These are phyloP conservation scores for Pygoscelis adeliae DNA, from an alignment of 2,113 vertebrate genomes.

Conservation along the genomic window DNA sequence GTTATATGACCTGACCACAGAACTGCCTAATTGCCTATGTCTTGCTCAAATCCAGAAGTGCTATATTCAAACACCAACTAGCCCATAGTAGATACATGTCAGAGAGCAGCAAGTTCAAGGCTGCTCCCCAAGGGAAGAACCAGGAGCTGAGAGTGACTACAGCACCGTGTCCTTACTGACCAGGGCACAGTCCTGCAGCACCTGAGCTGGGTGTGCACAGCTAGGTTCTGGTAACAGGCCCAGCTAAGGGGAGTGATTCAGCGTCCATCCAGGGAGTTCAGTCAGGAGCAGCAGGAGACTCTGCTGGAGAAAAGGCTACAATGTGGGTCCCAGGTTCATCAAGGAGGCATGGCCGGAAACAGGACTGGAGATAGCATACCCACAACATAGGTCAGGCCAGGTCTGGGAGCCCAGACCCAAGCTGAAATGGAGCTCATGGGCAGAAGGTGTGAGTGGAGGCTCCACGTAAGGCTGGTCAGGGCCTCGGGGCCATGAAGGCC, in stretches of 20 bases:
- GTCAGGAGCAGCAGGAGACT: neutral
- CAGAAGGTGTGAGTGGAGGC: neutral
- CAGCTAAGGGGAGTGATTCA: neutral
- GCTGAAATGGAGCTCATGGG: neutral
- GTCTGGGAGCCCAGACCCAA: neutral
- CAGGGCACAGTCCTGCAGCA: neutral
- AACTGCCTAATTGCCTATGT: neutral
- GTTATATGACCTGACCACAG: neutral
- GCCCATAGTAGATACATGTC: too few relatives aligned
- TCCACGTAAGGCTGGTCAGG: neutral
- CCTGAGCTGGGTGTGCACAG: neutral
- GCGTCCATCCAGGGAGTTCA: neutral
- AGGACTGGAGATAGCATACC: neutral
- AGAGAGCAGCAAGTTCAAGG: neutral
- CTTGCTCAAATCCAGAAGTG: neutral
- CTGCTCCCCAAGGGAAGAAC: neutral
- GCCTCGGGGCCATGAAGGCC: neutral
- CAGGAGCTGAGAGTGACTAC: neutral
- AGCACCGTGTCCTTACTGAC: neutral
- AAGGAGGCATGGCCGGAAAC: neutral
- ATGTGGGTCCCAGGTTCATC: neutral
- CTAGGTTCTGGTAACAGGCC: neutral
- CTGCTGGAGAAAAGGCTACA: neutral
- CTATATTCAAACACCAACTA: neutral
- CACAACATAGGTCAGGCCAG: neutral